A percentile compares a stretch with the other conserved stretches of the same genome.
phyloP scores from a whole-genome alignment of 2,797 vertebrate species.

The Antrozous pallidus region DNA sequence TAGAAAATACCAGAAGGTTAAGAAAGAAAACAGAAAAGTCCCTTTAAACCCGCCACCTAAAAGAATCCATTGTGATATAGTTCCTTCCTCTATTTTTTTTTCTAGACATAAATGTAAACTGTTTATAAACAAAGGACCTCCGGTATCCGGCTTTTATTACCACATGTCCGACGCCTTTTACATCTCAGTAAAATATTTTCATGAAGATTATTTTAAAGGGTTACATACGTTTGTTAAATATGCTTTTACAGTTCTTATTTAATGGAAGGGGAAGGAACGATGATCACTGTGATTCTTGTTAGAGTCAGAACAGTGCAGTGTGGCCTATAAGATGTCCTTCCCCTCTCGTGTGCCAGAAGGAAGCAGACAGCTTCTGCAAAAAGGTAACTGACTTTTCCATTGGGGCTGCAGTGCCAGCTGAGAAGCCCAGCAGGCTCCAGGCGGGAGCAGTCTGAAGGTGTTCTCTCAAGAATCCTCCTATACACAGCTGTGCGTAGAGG shows the following conservation, averaged over 20 bases:
- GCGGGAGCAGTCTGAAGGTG: neutral
- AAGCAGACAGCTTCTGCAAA: neutral
- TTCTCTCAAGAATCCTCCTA: neutral
- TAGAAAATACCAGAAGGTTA: constrained; percentile 3
- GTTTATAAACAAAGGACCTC: neutral
- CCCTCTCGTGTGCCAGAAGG: neutral
- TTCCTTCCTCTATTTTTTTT: constrained; percentile 51
- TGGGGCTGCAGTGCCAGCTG: neutral
- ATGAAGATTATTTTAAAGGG: constrained; percentile 36
- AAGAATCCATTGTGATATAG: neutral
- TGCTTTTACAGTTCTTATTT: neutral
- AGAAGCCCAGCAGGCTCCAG: neutral
- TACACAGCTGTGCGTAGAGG: neutral
- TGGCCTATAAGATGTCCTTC: neutral
- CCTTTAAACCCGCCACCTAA: neutral
- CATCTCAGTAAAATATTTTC: constrained; percentile 10
- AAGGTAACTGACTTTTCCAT: constrained; percentile 3
- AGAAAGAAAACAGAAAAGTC: constrained; percentile 34
- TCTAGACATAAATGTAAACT: neutral
- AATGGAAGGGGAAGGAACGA: constrained; percentile 1
- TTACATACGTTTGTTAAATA: neutral
- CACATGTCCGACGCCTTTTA: neutral
- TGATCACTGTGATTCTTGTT: neutral
- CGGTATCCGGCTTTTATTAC: constrained; percentile 19
- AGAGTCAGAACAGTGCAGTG: neutral